Conservation (phyloP, 2,113 vertebrate species). For the Himantopus leucocephalus region DNA sequence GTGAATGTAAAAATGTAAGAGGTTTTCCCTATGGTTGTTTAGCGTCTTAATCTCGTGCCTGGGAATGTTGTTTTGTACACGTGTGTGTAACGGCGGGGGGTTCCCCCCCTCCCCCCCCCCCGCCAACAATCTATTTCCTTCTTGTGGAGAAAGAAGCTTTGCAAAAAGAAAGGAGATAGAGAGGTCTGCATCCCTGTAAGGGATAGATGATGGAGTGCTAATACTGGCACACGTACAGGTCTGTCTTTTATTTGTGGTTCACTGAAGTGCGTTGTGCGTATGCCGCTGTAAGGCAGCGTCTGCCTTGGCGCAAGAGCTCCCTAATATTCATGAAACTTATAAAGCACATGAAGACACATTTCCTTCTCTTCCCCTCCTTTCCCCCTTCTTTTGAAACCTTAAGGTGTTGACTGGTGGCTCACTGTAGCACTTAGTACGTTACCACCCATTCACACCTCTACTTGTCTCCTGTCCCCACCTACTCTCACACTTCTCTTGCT, state of each 20-base stretch:
- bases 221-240: slow-evolving; percentile 38
- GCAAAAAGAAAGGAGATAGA: not conserved
- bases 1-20: not conserved
- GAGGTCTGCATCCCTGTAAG: not conserved
- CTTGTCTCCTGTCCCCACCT: slow-evolving; percentile 24
- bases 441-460: slow-evolving; percentile 60
- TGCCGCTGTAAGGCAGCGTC: slow-evolving; percentile 39
- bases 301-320: slow-evolving; percentile 29
- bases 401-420: slow-evolving; percentile 59
- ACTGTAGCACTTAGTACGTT: slow-evolving; percentile 24
- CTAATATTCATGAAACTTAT: not conserved
- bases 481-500: slow-evolving; percentile 41
- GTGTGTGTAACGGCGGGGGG: not conserved
- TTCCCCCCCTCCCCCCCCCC: not conserved
- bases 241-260: slow-evolving; percentile 34
- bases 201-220: slow-evolving; percentile 53
- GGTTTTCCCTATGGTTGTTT: not conserved
- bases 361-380: not conserved
- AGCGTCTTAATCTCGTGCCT: not conserved
- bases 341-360: not conserved
- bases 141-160: slow-evolving; percentile 37
- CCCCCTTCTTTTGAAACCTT: not conserved
- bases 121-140: slow-evolving; percentile 43
- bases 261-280: slow-evolving; percentile 10
- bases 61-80: not conserved